These are phyloP conservation scores for Gryllus bimaculatus DNA, from an alignment of 1,140 invertebrate species.

Conservation along the genomic window DNA sequence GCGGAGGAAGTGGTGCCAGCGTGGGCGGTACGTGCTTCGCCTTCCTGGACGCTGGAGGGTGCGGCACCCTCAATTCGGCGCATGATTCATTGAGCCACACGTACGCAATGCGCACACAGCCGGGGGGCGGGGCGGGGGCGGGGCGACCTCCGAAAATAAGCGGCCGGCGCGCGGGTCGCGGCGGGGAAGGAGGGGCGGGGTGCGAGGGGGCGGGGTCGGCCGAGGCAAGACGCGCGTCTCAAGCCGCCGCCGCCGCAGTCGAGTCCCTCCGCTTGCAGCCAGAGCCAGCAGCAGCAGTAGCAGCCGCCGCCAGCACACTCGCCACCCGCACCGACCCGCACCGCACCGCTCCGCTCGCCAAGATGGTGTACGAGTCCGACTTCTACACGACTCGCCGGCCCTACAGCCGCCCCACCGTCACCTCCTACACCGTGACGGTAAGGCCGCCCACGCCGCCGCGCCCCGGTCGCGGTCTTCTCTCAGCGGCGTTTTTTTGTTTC, in stretches of 20 bases:
- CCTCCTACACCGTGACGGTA: conserved; percentile 70
- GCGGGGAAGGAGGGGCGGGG: no score
- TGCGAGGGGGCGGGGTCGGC: no score
- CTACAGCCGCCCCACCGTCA: conserved; percentile 56
- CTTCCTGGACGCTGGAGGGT: no score
- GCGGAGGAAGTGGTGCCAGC: no score
- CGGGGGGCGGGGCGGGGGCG: no score
- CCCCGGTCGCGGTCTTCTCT: not conserved
- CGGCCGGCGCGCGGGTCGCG: no score
- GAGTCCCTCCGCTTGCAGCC: not conserved
- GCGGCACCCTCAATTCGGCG: no score
- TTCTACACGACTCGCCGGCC: conserved; percentile 78
- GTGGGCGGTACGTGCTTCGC: no score
- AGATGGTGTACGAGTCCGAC: conserved; percentile 84
- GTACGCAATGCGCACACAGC: no score
- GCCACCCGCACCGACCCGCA: not conserved
- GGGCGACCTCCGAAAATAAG: no score
- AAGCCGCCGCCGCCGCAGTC: not conserved
- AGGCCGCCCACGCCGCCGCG: conserved; percentile 31
- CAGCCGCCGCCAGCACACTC: not conserved
- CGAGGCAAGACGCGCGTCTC: not conserved
- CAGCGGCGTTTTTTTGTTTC: not conserved
- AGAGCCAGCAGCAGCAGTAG: not conserved
- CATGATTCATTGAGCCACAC: no score
- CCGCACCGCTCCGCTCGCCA: conserved; percentile 24